phyloP scores from a whole-genome alignment of 2,113 vertebrate species.

The Nerophis ophidion region DNA sequence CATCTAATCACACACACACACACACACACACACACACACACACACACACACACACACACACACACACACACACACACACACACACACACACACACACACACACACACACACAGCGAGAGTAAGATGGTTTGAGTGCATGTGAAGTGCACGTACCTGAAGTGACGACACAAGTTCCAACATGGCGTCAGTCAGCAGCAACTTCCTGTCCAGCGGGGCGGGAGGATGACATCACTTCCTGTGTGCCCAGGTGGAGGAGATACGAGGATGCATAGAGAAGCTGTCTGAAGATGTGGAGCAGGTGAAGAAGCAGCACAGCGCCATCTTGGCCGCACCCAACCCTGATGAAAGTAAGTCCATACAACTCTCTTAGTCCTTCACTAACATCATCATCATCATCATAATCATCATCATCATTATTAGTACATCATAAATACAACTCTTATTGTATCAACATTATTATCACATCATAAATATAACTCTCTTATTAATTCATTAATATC shows the following conservation, averaged over 20 bases:
- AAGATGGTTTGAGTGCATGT: not conserved
- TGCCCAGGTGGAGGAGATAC: conserved; percentile 86
- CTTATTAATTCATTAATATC: too few relatives aligned
- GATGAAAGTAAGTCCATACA: conserved; percentile 80
- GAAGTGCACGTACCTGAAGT: not conserved
- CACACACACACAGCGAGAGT: not conserved
- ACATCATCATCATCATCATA: too few relatives aligned
- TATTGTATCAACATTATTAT: too few relatives aligned
- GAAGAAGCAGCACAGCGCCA: conserved; percentile 93
- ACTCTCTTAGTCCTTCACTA: too few relatives aligned
- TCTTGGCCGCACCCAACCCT: conserved; percentile 88
- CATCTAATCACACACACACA: not conserved
- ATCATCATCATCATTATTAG: too few relatives aligned
- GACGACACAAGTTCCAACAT: not conserved
- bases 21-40: not conserved
- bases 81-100: not conserved
- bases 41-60: not conserved
- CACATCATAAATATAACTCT: too few relatives aligned
- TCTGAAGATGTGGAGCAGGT: conserved; percentile 91
- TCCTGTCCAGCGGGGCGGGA: not conserved
- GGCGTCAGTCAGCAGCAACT: not conserved
- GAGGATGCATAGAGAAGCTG: conserved; percentile 89
- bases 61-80: not conserved
- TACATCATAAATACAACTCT: too few relatives aligned
- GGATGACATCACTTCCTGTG: not conserved